These are phyloP conservation scores for Sitophilus oryzae DNA, from an alignment of 1,140 invertebrate genomes.

Conservation along the genomic window DNA sequence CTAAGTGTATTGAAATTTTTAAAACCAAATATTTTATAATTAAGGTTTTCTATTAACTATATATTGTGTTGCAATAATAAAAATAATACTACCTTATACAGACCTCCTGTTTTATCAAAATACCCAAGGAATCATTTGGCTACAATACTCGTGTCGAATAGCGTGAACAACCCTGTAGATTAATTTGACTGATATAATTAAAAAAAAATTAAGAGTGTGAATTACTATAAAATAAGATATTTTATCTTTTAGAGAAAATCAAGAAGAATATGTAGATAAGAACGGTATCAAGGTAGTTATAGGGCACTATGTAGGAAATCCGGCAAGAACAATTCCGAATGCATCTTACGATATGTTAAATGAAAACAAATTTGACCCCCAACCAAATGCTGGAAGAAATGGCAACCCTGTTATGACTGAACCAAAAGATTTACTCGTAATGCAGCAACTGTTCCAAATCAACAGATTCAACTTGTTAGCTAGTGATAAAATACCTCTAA, in stretches of 20 bases:
- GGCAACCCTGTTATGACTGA: conserved; percentile 76
- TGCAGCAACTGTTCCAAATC: conserved; percentile 76
- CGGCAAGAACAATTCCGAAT: conserved; percentile 35
- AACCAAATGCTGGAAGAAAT: conserved; percentile 67
- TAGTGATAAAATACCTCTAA: conserved; percentile 86
- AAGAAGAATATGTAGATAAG: conserved; percentile 65
- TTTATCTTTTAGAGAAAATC: conserved; percentile 38
- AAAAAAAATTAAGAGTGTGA: too few relatives aligned
- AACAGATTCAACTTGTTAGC: conserved; percentile 89
- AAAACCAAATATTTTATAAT: too few relatives aligned
- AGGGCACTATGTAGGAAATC: conserved; percentile 70
- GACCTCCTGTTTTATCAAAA: too few relatives aligned
- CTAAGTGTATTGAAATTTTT: too few relatives aligned
- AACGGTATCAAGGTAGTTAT: conserved; percentile 72
- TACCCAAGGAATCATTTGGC: too few relatives aligned
- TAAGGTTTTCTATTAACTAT: too few relatives aligned
- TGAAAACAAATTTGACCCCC: conserved; percentile 72
- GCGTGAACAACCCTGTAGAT: too few relatives aligned
- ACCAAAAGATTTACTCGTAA: conserved; percentile 64
- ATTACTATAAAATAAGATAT: background rate
- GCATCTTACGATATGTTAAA: conserved; percentile 67
- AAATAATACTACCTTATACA: too few relatives aligned
- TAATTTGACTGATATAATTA: too few relatives aligned
- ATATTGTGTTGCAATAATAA: too few relatives aligned
- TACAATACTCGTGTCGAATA: too few relatives aligned